phyloP scores from a whole-genome alignment of 1,140 invertebrate species.

The Vanessa tameamea region DNA sequence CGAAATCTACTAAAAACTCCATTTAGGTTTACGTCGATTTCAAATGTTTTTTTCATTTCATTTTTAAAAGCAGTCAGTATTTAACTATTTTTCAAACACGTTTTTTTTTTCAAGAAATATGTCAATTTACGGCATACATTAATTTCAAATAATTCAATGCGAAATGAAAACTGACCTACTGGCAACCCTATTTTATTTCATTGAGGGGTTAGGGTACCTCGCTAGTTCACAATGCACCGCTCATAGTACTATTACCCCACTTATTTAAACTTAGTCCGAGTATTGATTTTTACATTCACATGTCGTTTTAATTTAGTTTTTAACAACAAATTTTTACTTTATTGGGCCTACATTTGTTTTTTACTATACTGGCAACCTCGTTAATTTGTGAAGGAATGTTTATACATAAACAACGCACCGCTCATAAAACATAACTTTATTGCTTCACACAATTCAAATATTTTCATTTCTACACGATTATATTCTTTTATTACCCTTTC shows the following conservation, averaged over 20 bases:
- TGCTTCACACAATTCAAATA: no score
- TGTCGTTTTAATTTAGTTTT: conserved; percentile 36
- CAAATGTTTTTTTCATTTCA: no score
- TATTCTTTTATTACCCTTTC: no score
- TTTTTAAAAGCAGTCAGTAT: no score
- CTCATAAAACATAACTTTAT: no score
- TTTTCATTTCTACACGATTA: no score
- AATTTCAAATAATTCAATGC: background rate
- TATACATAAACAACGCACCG: no score
- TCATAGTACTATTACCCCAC: conserved; percentile 66
- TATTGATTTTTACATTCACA: conserved; percentile 71
- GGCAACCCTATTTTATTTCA: conserved; percentile 43
- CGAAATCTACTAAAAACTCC: no score
- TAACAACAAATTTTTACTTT: background rate
- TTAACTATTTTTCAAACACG: no score
- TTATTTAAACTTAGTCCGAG: conserved; percentile 67
- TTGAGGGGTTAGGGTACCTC: conserved; percentile 45
- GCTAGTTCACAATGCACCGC: conserved; percentile 57
- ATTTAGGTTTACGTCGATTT: no score
- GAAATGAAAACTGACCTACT: background rate
- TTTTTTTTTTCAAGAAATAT: no score
- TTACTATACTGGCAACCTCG: background rate
- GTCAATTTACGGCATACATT: background rate
- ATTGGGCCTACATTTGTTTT: background rate
- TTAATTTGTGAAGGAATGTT: no score